Evolutionary conservation across 2,797 vertebrate species (phyloP), one percentile per base, ranked within the genome.

Genomic region (Clarias laeviceps): DNA sequence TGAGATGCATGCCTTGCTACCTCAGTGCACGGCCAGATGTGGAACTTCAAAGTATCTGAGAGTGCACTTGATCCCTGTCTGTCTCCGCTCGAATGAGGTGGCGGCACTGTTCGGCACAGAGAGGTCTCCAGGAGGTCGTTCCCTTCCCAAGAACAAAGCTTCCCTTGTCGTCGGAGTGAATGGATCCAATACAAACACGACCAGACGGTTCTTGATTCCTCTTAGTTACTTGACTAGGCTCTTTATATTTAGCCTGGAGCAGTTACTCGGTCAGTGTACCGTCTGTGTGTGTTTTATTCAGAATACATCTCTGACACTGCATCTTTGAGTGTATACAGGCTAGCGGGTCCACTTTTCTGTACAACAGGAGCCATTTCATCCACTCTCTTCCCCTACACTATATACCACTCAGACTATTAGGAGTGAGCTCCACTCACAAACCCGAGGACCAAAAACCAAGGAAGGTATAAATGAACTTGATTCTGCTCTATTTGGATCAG

Each of bases 111-210:
- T 82, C 37, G 24, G 54, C 37, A 56, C 32, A 24, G 32, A 68
- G 64, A 62, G 64, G 73, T 82, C 56, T 78, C 12, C 34, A 27
- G 62, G 70, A 76, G 40, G 61, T 84, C 72, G 14, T 54, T 80
- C 65, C 78, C 34, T 80, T 85, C 54, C 29, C 57, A 34, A 18
- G 45, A 85, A 85, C 80, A 86, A 86, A 78, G 85, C 56, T 34
- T 73, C 65, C 61, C 73, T 86, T 86, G 80, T 86, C 59, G 29
- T 57, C 73, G 17, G 24, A 32, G 80, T 86, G 70, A 86, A 86
- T 50, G 80, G 34, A 82, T 24, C 65, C 72, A 86, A 62, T 29
- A 73, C 73, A 86, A 86, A 86, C 85, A 69, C 18, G 45, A 81
- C 69, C 84, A 86, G 61, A 77, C 50, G 29, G 6, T 78, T 78